Conservation (phyloP, 2,797 vertebrate species). For the Cottoperca gobio region DNA sequence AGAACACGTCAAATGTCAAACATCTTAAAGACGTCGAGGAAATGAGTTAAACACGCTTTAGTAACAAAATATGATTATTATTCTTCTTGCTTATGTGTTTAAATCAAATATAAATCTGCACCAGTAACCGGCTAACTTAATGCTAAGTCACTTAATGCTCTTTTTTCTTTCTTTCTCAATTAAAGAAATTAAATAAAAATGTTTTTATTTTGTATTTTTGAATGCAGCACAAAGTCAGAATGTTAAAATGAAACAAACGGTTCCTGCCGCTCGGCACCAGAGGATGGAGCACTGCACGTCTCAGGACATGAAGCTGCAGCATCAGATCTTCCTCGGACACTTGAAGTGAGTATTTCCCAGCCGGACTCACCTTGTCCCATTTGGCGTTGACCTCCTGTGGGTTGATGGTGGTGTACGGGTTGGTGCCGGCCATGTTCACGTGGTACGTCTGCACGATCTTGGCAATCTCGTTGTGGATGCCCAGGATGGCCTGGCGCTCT, state of each 20-base stretch:
- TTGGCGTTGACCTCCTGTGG: constrained; percentile 96
- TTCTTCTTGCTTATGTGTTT: too few relatives aligned
- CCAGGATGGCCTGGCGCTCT: constrained; percentile 95
- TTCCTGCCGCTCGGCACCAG: too few relatives aligned
- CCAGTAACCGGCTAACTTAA: too few relatives aligned
- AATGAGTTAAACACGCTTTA: neutral
- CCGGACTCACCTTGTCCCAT: constrained; percentile 92
- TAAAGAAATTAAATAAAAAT: too few relatives aligned
- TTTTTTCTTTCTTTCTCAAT: too few relatives aligned
- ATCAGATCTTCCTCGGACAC: neutral
- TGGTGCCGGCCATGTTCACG: constrained; percentile 95
- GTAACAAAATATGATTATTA: neutral
- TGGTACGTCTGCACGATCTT: constrained; percentile 99
- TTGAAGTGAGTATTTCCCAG: neutral
- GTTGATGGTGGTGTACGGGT: constrained; percentile 97
- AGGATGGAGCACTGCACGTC: too few relatives aligned
- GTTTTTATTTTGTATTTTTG: too few relatives aligned
- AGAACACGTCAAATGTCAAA: too few relatives aligned
- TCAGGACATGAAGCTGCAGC: neutral
- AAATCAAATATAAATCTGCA: too few relatives aligned
- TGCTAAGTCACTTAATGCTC: too few relatives aligned
- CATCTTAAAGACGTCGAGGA: neutral
- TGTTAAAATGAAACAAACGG: too few relatives aligned
- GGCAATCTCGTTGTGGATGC: constrained; percentile 97
- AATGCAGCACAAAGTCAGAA: too few relatives aligned